Conservation (phyloP, 2,797 vertebrate genomes). For the Lemur catta region DNA sequence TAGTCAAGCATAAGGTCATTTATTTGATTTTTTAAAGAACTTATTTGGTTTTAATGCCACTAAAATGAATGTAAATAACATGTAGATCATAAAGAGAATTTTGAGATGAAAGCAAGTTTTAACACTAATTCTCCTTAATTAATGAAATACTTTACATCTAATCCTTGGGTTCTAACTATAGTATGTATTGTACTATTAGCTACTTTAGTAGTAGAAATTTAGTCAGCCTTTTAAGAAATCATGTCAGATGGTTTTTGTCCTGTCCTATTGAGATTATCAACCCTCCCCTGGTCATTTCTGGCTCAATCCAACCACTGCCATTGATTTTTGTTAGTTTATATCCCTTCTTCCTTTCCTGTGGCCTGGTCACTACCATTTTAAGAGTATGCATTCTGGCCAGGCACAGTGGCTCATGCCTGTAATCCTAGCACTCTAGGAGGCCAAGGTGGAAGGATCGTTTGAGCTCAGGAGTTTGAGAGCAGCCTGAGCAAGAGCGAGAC, state of each 20-base stretch:
- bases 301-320: neutral
- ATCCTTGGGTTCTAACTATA: neutral
- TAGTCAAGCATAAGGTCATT: constrained; percentile 26
- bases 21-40: neutral
- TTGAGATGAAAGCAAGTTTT: constrained; percentile 39
- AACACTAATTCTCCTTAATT: neutral
- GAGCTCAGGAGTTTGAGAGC: too few relatives aligned
- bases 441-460: too few relatives aligned
- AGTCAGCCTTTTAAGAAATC: neutral
- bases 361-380: neutral
- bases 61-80: neutral
- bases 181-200: neutral
- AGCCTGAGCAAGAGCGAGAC: too few relatives aligned
- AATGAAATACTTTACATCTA: constrained; percentile 18
- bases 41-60: neutral
- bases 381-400: neutral
- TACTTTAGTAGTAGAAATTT: constrained; percentile 19
- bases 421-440: too few relatives aligned
- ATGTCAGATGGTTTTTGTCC: neutral
- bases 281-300: neutral
- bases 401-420: too few relatives aligned
- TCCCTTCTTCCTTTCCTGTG: neutral
- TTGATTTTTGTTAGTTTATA: constrained; percentile 32
- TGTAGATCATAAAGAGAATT: constrained; percentile 2
- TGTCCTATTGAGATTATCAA: neutral